A percentile compares a stretch with the other conserved stretches of the same genome.
Evolutionary conservation across 2,113 vertebrate species (phyloP).

Genomic region (Platichthys stellatus): DNA sequence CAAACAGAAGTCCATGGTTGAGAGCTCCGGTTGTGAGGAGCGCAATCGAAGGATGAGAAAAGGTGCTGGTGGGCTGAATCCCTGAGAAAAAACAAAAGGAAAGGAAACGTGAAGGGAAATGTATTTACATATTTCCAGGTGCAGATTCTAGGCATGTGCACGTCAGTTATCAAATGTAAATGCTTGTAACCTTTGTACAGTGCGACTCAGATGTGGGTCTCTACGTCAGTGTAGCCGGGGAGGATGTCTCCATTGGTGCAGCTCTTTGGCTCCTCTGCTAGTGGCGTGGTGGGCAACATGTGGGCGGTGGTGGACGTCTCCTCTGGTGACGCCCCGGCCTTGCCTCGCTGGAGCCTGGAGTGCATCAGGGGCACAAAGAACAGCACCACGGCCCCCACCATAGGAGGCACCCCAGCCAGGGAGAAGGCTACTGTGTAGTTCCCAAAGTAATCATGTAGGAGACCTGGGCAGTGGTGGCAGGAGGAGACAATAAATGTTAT

Average conservation of each 20-base stretch:
- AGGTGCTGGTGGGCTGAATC: conserved; percentile 76
- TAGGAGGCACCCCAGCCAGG: conserved; percentile 93
- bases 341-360: conserved; percentile 82
- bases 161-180: background rate
- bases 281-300: conserved; percentile 80
- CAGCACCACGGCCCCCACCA: conserved; percentile 91
- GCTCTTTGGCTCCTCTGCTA: conserved; percentile 63
- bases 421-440: conserved; percentile 94
- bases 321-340: conserved; percentile 75
- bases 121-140: background rate
- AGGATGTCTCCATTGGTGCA: conserved; percentile 92
- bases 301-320: conserved; percentile 87
- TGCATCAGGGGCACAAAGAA: conserved; percentile 92
- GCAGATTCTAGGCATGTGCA: background rate
- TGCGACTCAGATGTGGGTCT: conserved; percentile 87
- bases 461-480: conserved; percentile 79
- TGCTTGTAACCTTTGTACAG: conserved; percentile 59
- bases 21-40: conserved; percentile 37
- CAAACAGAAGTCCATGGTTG: conserved; percentile 43
- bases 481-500: background rate
- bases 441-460: conserved; percentile 88
- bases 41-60: conserved; percentile 45
- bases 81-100: conserved; percentile 46
- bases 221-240: conserved; percentile 89
- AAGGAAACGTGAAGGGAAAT: background rate